Conservation (phyloP, 2,113 vertebrate genomes). For the Tyto alba region DNA sequence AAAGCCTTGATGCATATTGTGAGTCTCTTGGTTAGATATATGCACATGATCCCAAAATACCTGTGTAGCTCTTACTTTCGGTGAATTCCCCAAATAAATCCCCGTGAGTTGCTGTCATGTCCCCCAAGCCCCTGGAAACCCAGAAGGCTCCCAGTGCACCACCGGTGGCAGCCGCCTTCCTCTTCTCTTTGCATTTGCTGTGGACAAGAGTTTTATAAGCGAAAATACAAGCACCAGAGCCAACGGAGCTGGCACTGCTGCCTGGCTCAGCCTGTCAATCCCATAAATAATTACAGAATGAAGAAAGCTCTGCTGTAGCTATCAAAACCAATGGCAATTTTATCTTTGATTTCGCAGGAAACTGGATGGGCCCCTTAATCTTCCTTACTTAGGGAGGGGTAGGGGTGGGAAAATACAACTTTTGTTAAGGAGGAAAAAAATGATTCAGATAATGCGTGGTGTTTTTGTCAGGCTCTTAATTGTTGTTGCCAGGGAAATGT, state of each 20-base stretch:
- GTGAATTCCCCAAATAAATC: neutral
- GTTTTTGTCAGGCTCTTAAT: slow-evolving; percentile 23
- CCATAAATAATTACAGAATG: neutral
- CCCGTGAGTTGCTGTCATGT: neutral
- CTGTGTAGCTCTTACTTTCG: neutral
- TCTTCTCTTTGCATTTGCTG: neutral
- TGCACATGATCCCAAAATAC: accelerated
- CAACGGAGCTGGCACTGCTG: neutral
- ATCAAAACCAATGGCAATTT: slow-evolving; percentile 8
- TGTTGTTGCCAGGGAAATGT: slow-evolving; percentile 49
- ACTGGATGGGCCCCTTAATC: slow-evolving; percentile 33
- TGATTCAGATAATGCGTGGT: neutral
- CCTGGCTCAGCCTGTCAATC: neutral
- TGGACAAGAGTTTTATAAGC: neutral
- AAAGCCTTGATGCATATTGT: neutral
- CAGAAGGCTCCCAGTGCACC: neutral
- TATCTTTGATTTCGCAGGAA: slow-evolving; percentile 30
- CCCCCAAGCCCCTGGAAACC: neutral
- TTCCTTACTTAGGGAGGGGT: neutral
- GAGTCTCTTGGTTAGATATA: neutral
- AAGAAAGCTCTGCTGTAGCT: neutral
- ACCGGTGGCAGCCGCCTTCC: neutral
- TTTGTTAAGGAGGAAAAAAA: slow-evolving; percentile 1
- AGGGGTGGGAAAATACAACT: neutral
- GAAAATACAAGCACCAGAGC: neutral